Evolutionary conservation across 2,888 invertebrate species (phyloP).

Genomic region (Synanthedon andrenaeformis): DNA sequence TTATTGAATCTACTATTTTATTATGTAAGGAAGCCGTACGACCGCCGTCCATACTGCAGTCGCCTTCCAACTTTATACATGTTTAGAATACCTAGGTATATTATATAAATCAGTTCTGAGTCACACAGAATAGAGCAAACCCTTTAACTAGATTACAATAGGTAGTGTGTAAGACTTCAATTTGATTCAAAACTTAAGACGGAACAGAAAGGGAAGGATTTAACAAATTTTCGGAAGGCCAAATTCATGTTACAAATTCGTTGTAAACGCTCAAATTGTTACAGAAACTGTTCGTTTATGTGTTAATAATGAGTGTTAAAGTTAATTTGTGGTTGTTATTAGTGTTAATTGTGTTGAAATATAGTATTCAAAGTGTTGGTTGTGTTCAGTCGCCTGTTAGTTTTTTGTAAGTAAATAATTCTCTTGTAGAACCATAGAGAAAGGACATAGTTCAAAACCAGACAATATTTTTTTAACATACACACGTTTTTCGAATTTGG

Average conservation of each 20-base stretch:
- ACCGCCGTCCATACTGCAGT: neutral
- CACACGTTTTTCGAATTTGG: too few species aligned
- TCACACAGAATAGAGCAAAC: conserved; percentile 2
- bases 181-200: conserved; percentile 22
- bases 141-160: conserved; percentile 12
- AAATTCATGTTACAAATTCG: neutral
- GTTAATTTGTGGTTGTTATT: conserved; percentile 18
- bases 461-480: too few species aligned
- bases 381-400: conserved; percentile 55
- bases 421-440: too few species aligned
- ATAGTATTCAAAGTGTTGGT: conserved; percentile 24
- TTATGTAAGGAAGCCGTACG: neutral
- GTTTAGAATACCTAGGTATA: neutral
- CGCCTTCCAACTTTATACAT: neutral
- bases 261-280: neutral
- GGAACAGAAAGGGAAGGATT: neutral
- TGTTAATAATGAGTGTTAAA: conserved; percentile 5
- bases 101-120: neutral
- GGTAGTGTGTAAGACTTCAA: conserved; percentile 7
- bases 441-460: too few species aligned
- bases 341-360: conserved; percentile 18
- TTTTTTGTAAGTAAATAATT: conserved; percentile 44
- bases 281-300: neutral
- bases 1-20: neutral
- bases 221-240: neutral